phyloP scores from a whole-genome alignment of 1,140 invertebrate genomes.

The Ptiloglossa arizonensis region DNA sequence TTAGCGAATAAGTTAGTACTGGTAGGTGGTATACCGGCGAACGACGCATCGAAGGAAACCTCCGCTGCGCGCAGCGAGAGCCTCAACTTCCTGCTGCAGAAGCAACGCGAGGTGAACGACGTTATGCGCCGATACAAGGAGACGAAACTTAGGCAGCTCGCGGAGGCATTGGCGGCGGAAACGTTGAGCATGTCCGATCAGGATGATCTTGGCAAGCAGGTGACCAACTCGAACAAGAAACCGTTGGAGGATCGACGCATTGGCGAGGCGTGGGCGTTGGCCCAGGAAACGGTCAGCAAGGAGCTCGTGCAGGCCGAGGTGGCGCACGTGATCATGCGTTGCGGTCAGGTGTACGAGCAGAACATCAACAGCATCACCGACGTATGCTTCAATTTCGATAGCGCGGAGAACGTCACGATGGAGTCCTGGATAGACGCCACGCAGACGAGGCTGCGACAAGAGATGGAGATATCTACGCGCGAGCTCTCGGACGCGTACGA shows the following conservation, averaged over 20 bases:
- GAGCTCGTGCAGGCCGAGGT: conserved; percentile 89
- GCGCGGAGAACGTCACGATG: conserved; percentile 84
- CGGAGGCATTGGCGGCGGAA: conserved; percentile 85
- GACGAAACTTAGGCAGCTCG: conserved; percentile 86
- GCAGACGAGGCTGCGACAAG: conserved; percentile 85
- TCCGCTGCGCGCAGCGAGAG: conserved; percentile 74
- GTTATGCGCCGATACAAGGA: conserved; percentile 86
- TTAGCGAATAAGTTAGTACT: conserved; percentile 84
- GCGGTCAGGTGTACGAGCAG: conserved; percentile 85
- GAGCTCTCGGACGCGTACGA: conserved; percentile 86
- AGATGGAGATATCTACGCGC: conserved; percentile 86
- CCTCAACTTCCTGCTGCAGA: conserved; percentile 83
- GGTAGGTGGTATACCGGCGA: conserved; percentile 61
- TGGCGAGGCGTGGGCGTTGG: conserved; percentile 86
- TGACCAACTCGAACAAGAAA: conserved; percentile 72
- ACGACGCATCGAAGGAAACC: conserved; percentile 67
- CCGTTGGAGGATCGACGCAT: conserved; percentile 81
- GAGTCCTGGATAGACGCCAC: conserved; percentile 87
- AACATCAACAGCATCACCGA: conserved; percentile 78
- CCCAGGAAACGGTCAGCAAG: conserved; percentile 87
- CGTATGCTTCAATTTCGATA: conserved; percentile 83
- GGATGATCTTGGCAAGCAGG: conserved; percentile 68
- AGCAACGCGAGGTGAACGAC: conserved; percentile 84
- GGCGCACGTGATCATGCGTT: conserved; percentile 86
- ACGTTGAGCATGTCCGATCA: conserved; percentile 83